Evolutionary conservation across 2,797 vertebrate genomes (phyloP).

Genomic region (Podarcis siculus): DNA sequence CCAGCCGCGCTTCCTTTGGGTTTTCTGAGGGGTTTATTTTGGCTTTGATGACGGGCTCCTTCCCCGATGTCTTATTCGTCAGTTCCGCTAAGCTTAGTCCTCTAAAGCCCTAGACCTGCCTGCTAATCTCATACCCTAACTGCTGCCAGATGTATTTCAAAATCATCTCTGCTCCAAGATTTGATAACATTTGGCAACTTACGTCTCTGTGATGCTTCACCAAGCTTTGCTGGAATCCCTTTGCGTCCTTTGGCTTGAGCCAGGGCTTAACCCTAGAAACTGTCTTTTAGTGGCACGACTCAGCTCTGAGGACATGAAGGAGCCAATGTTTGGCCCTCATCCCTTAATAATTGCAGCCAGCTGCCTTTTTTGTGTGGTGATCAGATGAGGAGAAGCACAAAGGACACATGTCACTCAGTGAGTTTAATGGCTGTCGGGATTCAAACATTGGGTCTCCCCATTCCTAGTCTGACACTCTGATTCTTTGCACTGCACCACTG

Average conservation of each 20-base stretch:
- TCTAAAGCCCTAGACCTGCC: slow-evolving; percentile 50
- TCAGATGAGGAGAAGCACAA: not conserved
- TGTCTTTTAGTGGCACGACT: not conserved
- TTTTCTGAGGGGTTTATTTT: slow-evolving; percentile 45
- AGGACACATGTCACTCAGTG: not conserved
- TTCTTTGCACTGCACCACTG: not conserved
- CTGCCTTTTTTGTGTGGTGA: not conserved
- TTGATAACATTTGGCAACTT: slow-evolving; percentile 56
- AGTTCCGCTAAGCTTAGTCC: slow-evolving; percentile 49
- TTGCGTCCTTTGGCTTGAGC: not conserved
- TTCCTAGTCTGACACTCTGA: not conserved
- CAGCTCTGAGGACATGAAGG: not conserved
- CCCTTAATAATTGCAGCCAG: not conserved
- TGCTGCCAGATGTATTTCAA: slow-evolving; percentile 59
- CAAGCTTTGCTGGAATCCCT: slow-evolving; percentile 15
- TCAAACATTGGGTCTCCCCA: not conserved
- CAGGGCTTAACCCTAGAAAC: not conserved
- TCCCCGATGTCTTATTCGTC: slow-evolving; percentile 33
- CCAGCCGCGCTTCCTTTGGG: not conserved
- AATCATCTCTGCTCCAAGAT: slow-evolving; percentile 49
- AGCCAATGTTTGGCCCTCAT: no score
- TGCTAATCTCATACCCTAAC: slow-evolving; percentile 49
- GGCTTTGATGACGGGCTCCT: slow-evolving; percentile 36
- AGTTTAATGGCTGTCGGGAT: no score
- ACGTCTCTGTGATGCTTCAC: slow-evolving; percentile 10